Percentiles rank a stretch among this genome's conserved stretches.
Evolutionary conservation across 2,888 invertebrate species (phyloP).

Genomic region (Sthenelais limicola): DNA sequence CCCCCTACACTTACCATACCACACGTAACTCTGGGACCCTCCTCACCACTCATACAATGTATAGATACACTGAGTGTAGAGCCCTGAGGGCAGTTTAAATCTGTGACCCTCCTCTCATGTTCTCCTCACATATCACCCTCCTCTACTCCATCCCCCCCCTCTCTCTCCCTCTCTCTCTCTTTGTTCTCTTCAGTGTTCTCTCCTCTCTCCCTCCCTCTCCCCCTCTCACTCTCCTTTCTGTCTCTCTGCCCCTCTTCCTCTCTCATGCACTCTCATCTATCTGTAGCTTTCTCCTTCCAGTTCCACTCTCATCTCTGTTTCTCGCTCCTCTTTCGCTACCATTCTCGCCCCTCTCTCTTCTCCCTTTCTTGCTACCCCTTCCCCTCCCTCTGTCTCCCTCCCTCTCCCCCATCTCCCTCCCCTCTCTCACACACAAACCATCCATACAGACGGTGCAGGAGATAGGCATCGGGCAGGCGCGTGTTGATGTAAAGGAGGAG

Average conservation of each 20-base stretch:
- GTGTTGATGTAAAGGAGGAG: too few relatives aligned
- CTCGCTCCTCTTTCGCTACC: background rate
- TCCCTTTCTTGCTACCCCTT: background rate
- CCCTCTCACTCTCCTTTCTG: background rate
- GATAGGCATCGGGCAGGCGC: background rate
- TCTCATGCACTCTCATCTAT: background rate
- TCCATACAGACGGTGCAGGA: constrained; percentile 13
- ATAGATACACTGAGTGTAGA: too few relatives aligned
- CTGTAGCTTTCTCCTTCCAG: background rate
- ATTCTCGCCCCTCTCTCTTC: constrained; percentile 6
- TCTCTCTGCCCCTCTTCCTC: background rate
- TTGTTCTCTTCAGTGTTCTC: background rate
- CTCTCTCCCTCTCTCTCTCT: constrained; percentile 1
- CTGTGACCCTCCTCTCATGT: too few relatives aligned
- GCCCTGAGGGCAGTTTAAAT: too few relatives aligned
- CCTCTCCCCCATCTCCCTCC: background rate
- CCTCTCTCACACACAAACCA: background rate
- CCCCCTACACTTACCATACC: too few relatives aligned
- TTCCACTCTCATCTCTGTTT: background rate
- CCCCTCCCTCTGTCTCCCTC: background rate
- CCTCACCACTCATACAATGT: too few relatives aligned
- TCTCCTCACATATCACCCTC: background rate
- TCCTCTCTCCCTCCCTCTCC: background rate
- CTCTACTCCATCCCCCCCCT: background rate
- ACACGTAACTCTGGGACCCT: too few relatives aligned